Base-by-base conservation (phyloP, 2,888 invertebrate genomes). In the Eilema depressum region DNA sequence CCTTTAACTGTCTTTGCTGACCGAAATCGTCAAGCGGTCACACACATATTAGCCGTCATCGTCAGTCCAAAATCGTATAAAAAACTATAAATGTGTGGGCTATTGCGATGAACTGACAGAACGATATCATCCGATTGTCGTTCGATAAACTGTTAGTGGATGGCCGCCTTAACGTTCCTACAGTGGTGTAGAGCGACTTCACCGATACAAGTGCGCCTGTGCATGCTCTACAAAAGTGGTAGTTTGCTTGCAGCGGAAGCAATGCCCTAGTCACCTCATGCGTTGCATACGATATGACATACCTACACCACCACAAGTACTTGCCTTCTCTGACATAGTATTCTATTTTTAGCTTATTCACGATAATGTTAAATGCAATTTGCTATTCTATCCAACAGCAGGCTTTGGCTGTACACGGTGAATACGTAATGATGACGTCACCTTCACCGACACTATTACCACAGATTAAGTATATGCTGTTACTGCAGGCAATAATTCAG, bases 191-290 rank as follows among this genome's bases (percentile, higher is more conserved):
- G 14, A 59, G 26, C 17, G 59, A 17, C n/a, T 26, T 71, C 68
- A 60, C 68, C 62, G 64, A 73, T 68, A 74, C 56, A 70, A 76
- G 64, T 74, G 76, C 74, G 73, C 53, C 66, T 75, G 66, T 73
- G 74, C 71, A 72, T 53, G 63, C 66, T 20, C 63, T 76, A 63
- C 47, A 64, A 71, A 69, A 78, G 71, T 76, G 66, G 59, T 75
- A 60, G 70, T 57, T 70, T 70, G 68, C 74, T 66, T 78, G 88
- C 87, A 89, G 79, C 92, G 93, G 93, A 92, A 92, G 88, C 86
- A 88, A 88, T 89, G 92, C 82, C 89, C 90, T 85, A 91, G 86
- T 92, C 92, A 89, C 91, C 89, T 89, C 88, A 85, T 85, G 88
- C 88, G 89, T 91, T 91, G 91, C 91, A 84, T 87, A 88, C 86